Base-by-base conservation (phyloP, 2,797 vertebrate species). In the Echiichthys vipera region DNA sequence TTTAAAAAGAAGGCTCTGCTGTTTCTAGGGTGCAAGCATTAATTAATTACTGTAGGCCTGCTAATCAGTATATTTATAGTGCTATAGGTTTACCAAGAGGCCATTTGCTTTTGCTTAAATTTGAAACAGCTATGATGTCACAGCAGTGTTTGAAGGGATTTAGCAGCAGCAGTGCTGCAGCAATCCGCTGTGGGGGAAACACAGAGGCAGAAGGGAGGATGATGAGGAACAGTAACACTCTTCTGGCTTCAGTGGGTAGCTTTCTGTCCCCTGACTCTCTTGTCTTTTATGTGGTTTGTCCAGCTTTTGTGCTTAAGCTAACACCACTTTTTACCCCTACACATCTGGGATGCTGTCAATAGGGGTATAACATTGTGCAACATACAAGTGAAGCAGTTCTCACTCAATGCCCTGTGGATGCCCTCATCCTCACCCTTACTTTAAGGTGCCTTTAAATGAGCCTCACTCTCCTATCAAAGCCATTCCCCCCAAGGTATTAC, bases 401-500 rank as follows among this genome's bases (percentile, higher is more conserved):
- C 77, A 59, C 58, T 83, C 64, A 36, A 71, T 85, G 66, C 47
- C 81, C 75, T 66, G 77, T 76, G 80, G 74, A 77, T 85, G 83
- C 74, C 90, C 88, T 81, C 67, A 2, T 71, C 65, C 67, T 89
- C 67, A 77, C 58, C 71, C 68, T 55, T 72, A 75, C 78, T 79
- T 75, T 76, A 80, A 83, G 81, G 71, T 81, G 45, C 71, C 74
- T 86, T 84, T 80, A 86, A 88, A 88, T 83, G 69, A 84, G 68
- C 80, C 46, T 69, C 65, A 9, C 71, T 81, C 63, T 80, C 29
- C 73, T 67, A 71, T 80, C 65, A 79, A 75, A 80, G 74, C 64
- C 59, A 40, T 6, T 29, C 68, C 68, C 75, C 71, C 55, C 9
- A 17, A 84, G 80, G 81, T 71, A 68, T 78, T 85, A 66, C 32